phyloP scores from a whole-genome alignment of 37 sponge, comb jelly and placozoan species.

The Dysidea cf. avara region DNA sequence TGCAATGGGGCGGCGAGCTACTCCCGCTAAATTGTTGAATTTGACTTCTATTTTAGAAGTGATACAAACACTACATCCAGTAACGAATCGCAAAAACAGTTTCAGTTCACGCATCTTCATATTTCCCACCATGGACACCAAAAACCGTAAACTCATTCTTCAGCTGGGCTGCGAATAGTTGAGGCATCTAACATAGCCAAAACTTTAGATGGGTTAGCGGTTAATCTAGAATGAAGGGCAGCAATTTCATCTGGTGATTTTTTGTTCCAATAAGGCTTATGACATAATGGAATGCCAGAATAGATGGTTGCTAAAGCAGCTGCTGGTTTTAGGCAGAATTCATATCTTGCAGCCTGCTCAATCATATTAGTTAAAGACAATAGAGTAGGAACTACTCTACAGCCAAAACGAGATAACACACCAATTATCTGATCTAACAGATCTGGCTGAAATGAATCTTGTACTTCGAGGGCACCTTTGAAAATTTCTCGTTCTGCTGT shows the following conservation, averaged over 20 bases:
- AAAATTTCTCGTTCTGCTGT: neutral
- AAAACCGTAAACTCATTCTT: neutral
- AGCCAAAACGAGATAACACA: slow-evolving; percentile 12
- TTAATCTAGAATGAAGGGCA: neutral
- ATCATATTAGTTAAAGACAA: neutral
- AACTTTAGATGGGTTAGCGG: slow-evolving; percentile 13
- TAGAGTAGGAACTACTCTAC: slow-evolving; percentile 8
- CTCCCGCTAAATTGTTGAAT: neutral
- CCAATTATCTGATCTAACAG: neutral
- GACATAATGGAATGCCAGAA: slow-evolving; percentile 17
- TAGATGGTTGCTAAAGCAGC: slow-evolving; percentile 11
- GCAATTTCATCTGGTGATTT: neutral
- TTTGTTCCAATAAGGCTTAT: slow-evolving; percentile 7
- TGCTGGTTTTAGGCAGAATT: slow-evolving; percentile 20
- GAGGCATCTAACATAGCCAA: neutral
- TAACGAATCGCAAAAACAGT: neutral
- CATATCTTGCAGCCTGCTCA: slow-evolving; percentile 16
- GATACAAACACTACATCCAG: neutral
- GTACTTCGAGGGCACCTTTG: neutral
- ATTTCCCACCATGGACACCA: neutral
- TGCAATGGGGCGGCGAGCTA: slow-evolving; percentile 5
- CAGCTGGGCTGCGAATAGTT: neutral
- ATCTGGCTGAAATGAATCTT: neutral
- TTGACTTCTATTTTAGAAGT: neutral
- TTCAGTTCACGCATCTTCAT: neutral